phyloP scores from a whole-genome alignment of 2,888 invertebrate genomes.

The Pseudococcus jackbeardsleyi region DNA sequence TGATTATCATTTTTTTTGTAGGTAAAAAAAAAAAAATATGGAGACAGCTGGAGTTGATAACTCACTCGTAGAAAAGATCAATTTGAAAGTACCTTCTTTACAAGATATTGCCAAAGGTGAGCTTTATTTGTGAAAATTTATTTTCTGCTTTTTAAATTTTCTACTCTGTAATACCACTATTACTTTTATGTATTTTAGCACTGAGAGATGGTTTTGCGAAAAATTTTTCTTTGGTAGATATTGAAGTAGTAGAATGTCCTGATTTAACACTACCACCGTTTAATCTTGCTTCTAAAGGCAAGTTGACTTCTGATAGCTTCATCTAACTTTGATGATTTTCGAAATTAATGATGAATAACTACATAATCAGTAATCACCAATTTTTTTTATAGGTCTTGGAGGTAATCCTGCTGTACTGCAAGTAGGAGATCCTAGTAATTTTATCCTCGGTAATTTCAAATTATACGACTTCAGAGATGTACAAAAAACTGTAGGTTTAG shows the following conservation, averaged over 20 bases:
- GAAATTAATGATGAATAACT: not conserved
- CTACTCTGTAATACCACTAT: not conserved
- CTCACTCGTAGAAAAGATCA: slow-evolving; percentile 18
- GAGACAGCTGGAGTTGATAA: not conserved
- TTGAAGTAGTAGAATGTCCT: slow-evolving; percentile 86
- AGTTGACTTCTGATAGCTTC: slow-evolving; percentile 33
- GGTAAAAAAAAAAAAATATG: not conserved
- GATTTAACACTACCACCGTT: slow-evolving; percentile 85
- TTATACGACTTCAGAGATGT: slow-evolving; percentile 60
- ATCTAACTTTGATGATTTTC: not conserved
- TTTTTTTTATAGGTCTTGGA: slow-evolving; percentile 18
- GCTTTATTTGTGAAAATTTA: not conserved
- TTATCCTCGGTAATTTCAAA: slow-evolving; percentile 19
- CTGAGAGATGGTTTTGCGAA: slow-evolving; percentile 71
- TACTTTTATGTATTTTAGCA: not conserved
- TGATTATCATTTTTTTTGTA: not conserved
- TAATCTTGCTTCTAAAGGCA: slow-evolving; percentile 83
- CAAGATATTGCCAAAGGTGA: slow-evolving; percentile 64
- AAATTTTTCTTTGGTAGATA: slow-evolving; percentile 81
- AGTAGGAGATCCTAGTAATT: slow-evolving; percentile 39
- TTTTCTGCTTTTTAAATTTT: not conserved
- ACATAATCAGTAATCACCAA: not conserved
- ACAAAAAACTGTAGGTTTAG: slow-evolving; percentile 19
- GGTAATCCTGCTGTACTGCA: slow-evolving; percentile 46
- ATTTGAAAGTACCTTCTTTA: slow-evolving; percentile 63